These are phyloP conservation scores for Cepphus grylle DNA, from an alignment of 2,113 vertebrate species.

Conservation along the genomic window DNA sequence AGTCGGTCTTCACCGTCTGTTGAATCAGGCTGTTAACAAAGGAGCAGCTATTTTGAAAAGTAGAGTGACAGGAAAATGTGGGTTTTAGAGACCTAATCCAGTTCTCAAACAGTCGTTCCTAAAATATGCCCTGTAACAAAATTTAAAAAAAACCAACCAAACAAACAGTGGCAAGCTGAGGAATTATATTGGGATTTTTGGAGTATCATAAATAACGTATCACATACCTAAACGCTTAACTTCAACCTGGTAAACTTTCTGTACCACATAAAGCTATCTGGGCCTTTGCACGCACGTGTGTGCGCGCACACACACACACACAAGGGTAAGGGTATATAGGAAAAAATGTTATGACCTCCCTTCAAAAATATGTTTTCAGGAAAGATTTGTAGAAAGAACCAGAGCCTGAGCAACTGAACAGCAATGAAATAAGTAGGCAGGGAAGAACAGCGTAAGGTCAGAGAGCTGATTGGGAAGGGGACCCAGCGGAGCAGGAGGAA, in stretches of 20 bases:
- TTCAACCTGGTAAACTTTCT: background rate
- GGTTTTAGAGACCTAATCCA: background rate
- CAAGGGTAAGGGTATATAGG: background rate
- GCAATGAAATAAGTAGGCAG: background rate
- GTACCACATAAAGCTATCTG: background rate
- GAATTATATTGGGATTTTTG: background rate
- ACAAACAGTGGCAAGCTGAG: background rate
- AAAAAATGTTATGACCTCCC: background rate
- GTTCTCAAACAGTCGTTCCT: background rate
- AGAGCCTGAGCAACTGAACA: background rate
- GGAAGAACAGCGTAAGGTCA: background rate
- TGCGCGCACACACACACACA: accelerated
- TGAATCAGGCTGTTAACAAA: background rate
- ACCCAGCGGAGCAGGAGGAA: background rate
- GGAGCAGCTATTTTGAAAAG: background rate
- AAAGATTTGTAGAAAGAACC: background rate
- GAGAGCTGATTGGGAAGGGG: background rate
- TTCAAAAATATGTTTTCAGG: background rate
- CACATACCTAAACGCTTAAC: background rate
- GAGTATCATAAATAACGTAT: background rate
- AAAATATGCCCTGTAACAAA: background rate
- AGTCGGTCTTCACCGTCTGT: background rate
- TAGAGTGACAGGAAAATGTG: background rate
- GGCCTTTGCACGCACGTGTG: background rate
- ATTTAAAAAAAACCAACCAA: too few species aligned